A percentile compares a stretch with the other conserved stretches of the same genome.
Conservation (phyloP, 2,888 invertebrate species). For the Branchipolynoe longqiensis region DNA sequence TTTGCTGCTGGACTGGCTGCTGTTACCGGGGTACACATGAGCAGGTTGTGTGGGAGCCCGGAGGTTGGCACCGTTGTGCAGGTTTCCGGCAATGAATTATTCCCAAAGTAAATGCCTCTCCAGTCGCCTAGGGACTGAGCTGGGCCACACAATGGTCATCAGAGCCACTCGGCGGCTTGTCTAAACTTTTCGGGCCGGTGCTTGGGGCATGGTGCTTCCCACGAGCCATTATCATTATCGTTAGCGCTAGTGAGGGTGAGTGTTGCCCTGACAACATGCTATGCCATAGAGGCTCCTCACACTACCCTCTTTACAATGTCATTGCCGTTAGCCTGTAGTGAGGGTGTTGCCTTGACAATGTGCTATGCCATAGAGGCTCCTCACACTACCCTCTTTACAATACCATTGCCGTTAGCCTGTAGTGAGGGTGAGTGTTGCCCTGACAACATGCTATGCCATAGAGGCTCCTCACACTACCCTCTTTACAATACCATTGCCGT, state of each 20-base stretch:
- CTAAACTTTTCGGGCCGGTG: constrained; percentile 54
- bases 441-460: too few species aligned
- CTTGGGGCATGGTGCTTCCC: neutral
- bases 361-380: too few species aligned
- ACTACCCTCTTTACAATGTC: neutral
- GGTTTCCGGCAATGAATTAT: constrained; percentile 43
- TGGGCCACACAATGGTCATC: constrained; percentile 45
- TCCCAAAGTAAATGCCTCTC: constrained; percentile 46
- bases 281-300: neutral
- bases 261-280: neutral
- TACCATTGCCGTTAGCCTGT: too few species aligned
- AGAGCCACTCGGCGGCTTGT: constrained; percentile 49
- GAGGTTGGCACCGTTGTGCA: neutral
- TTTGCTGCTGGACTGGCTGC: too few species aligned
- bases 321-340: too few species aligned
- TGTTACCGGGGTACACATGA: too few species aligned
- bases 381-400: too few species aligned
- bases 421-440: too few species aligned
- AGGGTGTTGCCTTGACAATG: too few species aligned
- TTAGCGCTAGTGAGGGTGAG: constrained; percentile 11
- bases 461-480: too few species aligned
- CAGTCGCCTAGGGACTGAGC: constrained; percentile 41
- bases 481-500: too few species aligned
- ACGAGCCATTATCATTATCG: constrained; percentile 46
- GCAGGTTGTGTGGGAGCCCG: too few species aligned